Percentiles rank a stretch among this genome's conserved stretches.
Conservation (phyloP, 2,113 vertebrate species). For the Chionis minor region DNA sequence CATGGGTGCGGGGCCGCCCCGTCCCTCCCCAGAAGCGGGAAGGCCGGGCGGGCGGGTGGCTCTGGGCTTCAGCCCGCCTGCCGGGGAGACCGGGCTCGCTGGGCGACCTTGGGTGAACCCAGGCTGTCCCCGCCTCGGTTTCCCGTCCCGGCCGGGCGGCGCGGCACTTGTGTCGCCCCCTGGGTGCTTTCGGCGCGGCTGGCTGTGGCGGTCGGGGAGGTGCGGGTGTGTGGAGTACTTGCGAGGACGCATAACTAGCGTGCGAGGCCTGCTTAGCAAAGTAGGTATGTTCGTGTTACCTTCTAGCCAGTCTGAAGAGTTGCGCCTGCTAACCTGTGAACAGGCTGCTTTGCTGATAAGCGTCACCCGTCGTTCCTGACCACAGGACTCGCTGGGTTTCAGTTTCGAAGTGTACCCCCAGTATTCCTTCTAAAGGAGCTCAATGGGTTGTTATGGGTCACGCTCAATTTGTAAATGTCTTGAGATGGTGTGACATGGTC, state of each 20-base stretch:
- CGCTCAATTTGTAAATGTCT: neutral
- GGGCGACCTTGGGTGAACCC: slow-evolving; percentile 37
- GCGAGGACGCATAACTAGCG: neutral
- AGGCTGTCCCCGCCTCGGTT: neutral
- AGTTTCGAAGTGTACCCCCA: neutral
- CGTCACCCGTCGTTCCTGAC: neutral
- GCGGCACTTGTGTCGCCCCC: neutral
- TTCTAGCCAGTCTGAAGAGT: neutral
- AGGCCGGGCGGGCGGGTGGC: neutral
- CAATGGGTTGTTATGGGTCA: neutral
- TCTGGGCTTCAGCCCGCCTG: neutral
- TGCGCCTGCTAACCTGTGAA: neutral
- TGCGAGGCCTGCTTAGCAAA: neutral
- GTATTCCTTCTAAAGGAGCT: neutral
- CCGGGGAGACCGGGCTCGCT: neutral
- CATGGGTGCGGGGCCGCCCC: neutral
- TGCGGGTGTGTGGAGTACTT: neutral
- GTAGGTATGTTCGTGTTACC: neutral
- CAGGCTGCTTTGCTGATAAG: neutral
- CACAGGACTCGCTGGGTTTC: neutral
- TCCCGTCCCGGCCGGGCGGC: neutral
- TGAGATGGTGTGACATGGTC: neutral
- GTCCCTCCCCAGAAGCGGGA: neutral
- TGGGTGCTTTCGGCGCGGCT: neutral
- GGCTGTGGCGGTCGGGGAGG: neutral